phyloP scores from a whole-genome alignment of 2,888 invertebrate genomes.

The Drosophila eohydei region DNA sequence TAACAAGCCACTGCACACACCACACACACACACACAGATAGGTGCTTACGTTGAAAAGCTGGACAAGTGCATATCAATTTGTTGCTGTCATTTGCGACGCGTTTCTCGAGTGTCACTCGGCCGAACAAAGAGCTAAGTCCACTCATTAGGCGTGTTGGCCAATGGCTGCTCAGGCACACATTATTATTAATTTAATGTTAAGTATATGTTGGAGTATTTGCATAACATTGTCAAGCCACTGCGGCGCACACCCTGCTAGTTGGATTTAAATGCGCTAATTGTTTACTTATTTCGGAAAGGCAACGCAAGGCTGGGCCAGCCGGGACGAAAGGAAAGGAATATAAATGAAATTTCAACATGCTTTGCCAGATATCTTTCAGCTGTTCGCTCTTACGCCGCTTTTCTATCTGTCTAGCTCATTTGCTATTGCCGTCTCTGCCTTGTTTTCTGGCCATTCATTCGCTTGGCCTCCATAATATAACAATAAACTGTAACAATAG shows the following conservation, averaged over 20 bases:
- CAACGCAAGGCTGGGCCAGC: constrained; percentile 22
- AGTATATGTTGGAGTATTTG: constrained; percentile 10
- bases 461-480: constrained; percentile 76
- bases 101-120: constrained; percentile 27
- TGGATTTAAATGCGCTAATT: constrained; percentile 61
- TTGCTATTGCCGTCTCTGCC: constrained; percentile 20
- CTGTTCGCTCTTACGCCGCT: neutral
- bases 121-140: constrained; percentile 23
- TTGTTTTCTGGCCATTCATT: constrained; percentile 67
- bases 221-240: constrained; percentile 8
- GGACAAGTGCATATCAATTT: constrained; percentile 65
- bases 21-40: neutral
- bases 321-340: constrained; percentile 32
- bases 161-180: constrained; percentile 1
- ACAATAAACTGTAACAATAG: constrained; percentile 79
- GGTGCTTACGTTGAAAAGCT: constrained; percentile 16
- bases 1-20: constrained; percentile 34
- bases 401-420: constrained; percentile 1
- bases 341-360: constrained; percentile 52
- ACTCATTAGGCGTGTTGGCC: constrained; percentile 23
- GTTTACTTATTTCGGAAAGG: constrained; percentile 58
- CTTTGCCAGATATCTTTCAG: constrained; percentile 9
- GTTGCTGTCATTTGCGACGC: constrained; percentile 55
- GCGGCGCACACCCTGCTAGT: constrained; percentile 21
- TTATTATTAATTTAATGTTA: constrained; percentile 14